A percentile compares a stretch with the other conserved stretches of the same genome.
Evolutionary conservation across 2,888 invertebrate genomes (phyloP).

Genomic region (Himalopsyche kuldschensis): DNA sequence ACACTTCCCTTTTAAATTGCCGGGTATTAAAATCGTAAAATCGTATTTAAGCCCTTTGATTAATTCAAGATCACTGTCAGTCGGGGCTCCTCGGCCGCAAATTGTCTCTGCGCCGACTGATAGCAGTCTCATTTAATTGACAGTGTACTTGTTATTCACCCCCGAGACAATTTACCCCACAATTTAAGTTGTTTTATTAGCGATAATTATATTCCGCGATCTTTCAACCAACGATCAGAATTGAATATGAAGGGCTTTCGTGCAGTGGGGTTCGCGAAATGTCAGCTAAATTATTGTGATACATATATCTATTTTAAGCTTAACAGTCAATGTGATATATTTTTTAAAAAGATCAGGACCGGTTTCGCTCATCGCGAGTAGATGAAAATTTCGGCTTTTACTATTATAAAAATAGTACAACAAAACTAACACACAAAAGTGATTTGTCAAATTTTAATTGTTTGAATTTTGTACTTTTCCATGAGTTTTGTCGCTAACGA

Average conservation of each 20-base stretch:
- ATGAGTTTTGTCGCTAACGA: no score
- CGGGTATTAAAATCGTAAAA: neutral
- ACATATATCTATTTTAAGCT: no score
- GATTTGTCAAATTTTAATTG: no score
- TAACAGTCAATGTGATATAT: no score
- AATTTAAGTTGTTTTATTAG: conserved; percentile 36
- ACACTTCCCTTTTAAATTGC: neutral
- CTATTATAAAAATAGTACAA: no score
- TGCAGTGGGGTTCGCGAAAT: neutral
- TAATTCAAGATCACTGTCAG: conserved; percentile 35
- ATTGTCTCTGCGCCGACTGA: conserved; percentile 38
- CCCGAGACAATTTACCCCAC: conserved; percentile 26
- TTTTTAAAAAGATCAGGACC: no score
- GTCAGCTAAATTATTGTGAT: no score
- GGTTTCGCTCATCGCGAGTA: no score
- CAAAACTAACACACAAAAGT: no score
- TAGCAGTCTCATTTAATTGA: conserved; percentile 37
- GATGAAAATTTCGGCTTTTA: no score
- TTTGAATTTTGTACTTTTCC: no score
- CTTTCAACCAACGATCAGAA: neutral
- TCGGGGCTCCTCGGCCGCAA: conserved; percentile 4
- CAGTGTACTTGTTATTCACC: conserved; percentile 32
- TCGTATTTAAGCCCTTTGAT: conserved; percentile 22
- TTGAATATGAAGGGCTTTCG: neutral
- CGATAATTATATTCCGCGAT: conserved; percentile 32